A percentile compares a stretch with the other conserved stretches of the same genome.
These are phyloP conservation scores for honey bee (Apis mellifera) DNA, from an alignment of 1,140 invertebrate species.

Conservation along the genomic window Amel_HAv3.1 CM009941.2:16259501-16260000, in stretches of 20 bases:
- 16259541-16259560: constrained; percentile 69
- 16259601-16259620: constrained; percentile 78
- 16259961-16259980: constrained; percentile 1
- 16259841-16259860: no score
- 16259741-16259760: no score
- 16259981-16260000: constrained; percentile 46
- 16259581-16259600: constrained; percentile 76
- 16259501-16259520: constrained; percentile 76
- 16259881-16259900: no score
- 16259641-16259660: constrained; percentile 4
- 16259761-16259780: no score
- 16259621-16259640: constrained; percentile 51
- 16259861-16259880: no score
- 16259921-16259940: no score
- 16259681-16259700: background rate
- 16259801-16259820: no score
- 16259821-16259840: no score
- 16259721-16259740: background rate
- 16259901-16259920: no score
- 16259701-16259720: background rate
- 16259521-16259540: constrained; percentile 76
- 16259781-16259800: no score
- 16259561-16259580: constrained; percentile 73
- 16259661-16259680: background rate
- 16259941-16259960: no score